Base-by-base conservation (phyloP, 2,888 invertebrate genomes). In the Hydraecia micacea region DNA sequence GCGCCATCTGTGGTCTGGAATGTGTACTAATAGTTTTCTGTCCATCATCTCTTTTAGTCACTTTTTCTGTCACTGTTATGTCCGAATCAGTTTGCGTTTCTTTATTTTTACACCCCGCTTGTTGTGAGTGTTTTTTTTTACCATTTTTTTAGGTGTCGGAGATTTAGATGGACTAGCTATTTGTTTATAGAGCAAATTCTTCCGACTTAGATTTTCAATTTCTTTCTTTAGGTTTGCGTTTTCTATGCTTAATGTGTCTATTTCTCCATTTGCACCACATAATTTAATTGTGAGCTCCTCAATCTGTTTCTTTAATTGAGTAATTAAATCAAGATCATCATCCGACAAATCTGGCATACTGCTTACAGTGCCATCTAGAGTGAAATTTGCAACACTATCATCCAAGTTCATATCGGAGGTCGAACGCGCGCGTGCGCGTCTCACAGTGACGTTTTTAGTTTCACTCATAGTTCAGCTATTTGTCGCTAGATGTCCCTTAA, bases 1-100 rank as follows among this genome's bases (percentile, higher is more conserved):
- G 8, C 68, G 68, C 52, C 68, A 52, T 68, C 68, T 68, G 68
- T 68, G 49, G 68, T 52, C 52, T 68, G 68, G 68, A 68, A 68
- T 68, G 52, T 52, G 52, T 68, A 68, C 32, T 52, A 68, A 52
- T 68, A 36, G 8, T 52, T 68, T 68, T 3, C 25, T 68, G 68
- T 36, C 36, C 25, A 36, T 68, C 68, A 25, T 52, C 21, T 1
- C 11, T 49, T 3, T 68, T 68, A 13, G 68, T 68, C 21, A 68
- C 21, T 68, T 32, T 25, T 68, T 32, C 52, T 32, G 21, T 66
- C 15, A n/a, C 21, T 52, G 32, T 2, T 52, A 36, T 1, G 13
- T 6, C 68, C 32, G 68, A 32, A 13, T 52, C 68, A 52, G 68
- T 68, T 36, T 68, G 68, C 36, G 68, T 68, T 52, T 68, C 32